Conservation (phyloP, 2,888 invertebrate genomes). For the Lingula anatina region DNA sequence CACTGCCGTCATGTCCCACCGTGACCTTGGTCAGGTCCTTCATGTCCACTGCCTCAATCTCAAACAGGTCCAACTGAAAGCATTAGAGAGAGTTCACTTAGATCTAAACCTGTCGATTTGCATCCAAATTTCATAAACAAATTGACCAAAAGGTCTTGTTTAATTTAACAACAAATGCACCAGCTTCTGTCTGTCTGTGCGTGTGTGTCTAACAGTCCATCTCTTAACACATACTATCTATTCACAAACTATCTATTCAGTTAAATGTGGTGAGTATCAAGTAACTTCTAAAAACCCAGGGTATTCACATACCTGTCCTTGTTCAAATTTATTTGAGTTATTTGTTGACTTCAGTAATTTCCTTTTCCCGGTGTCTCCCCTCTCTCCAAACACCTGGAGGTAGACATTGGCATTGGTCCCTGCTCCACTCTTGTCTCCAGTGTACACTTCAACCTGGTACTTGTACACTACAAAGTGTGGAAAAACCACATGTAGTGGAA, state of each 20-base stretch:
- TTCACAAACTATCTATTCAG: too few species aligned
- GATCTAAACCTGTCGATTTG: too few species aligned
- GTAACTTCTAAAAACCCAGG: not conserved
- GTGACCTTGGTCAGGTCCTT: constrained; percentile 30
- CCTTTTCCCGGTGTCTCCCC: constrained; percentile 18
- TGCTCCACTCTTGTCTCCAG: constrained; percentile 12
- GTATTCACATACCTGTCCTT: constrained; percentile 19
- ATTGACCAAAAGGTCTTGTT: too few species aligned
- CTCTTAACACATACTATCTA: too few species aligned
- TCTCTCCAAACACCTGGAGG: constrained; percentile 14
- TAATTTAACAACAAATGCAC: too few species aligned
- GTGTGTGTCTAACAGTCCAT: too few species aligned
- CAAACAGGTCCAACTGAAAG: constrained; percentile 32
- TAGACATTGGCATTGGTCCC: constrained; percentile 18
- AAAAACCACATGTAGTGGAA: not conserved
- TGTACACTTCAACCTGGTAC: constrained; percentile 18
- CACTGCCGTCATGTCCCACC: constrained; percentile 35
- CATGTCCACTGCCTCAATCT: constrained; percentile 37
- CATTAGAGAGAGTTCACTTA: too few species aligned
- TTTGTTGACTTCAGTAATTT: constrained; percentile 15
- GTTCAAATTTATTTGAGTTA: constrained; percentile 30
- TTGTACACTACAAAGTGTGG: constrained; percentile 6
- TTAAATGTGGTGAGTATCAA: too few species aligned
- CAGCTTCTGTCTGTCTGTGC: too few species aligned
- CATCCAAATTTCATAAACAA: too few species aligned